Evolutionary conservation across 1,140 invertebrate species (phyloP), one percentile per base, ranked within the genome.

Genomic region (Trypoxylus dichotomus): DNA sequence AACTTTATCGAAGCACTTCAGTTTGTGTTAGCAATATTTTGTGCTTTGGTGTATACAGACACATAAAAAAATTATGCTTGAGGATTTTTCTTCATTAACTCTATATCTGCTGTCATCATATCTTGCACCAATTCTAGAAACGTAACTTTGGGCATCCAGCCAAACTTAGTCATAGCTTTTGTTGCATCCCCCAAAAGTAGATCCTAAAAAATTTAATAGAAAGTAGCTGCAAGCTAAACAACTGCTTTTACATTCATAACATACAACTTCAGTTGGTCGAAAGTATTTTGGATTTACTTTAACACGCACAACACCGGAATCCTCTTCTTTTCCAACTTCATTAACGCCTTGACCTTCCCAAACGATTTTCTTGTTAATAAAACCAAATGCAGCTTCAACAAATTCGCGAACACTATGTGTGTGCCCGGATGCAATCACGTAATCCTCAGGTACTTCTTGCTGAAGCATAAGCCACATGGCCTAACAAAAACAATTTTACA

Each of bases 381-480:
- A 90, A 76, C 89, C 88, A 86, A 99, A 99, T 2, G 97, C 91
- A 27, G 90, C 91, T 88, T 98, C 96, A 0, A 99, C 96, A 90
- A 99, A 99, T 88, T 99, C 96, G 47, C 95, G 89, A 0, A 99
- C 98, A 87, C 96, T 98, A 86, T 98, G 97, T 6, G 93, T 92
- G 87, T 98, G 94, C 19, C 97, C 97, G 3, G 97, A 99, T 1
- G 98, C 96, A 82, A 99, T 97, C 1, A 99, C 98, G 90, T 94
- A 99, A 88, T 99, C 98, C 72, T 99, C 95, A 0, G 98, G 95
- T 60, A 88, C 87, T 0, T 97, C 91, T 85, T 96, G 94, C 86
- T 99, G 98, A n/a, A 99, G 88, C 96, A 99, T 99, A 84, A 98
- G 86, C 98, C 98, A 99, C 98, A 99, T 99, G 11, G 97, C 98